A percentile compares a stretch with the other conserved stretches of the same genome.
Conservation (phyloP, 2,888 invertebrate genomes). For the Andrena dorsata region DNA sequence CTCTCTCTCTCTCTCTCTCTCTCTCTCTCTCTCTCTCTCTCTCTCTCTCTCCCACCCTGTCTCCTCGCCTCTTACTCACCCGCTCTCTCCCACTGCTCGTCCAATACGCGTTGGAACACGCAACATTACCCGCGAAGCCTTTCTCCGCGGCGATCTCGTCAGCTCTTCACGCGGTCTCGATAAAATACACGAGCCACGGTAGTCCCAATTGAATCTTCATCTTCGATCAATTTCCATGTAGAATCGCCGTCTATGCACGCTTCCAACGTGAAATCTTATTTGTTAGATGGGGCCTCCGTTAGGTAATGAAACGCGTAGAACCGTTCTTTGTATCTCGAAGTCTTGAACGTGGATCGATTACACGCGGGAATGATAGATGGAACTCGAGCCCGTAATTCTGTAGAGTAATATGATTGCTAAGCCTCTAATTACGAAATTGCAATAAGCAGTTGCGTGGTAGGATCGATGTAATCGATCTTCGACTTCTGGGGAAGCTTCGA, state of each 20-base stretch:
- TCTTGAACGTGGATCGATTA: constrained; percentile 56
- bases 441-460: constrained; percentile 48
- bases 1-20: constrained; percentile 38
- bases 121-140: constrained; percentile 14
- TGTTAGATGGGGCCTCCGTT: not conserved
- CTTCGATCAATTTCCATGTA: not conserved
- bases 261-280: not conserved
- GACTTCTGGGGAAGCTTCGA: constrained; percentile 24
- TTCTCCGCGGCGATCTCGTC: not conserved
- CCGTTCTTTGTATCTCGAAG: constrained; percentile 36
- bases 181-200: constrained; percentile 8
- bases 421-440: constrained; percentile 72
- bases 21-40: constrained; percentile 23
- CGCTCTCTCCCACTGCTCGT: constrained; percentile 27
- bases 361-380: constrained; percentile 53
- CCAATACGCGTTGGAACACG: constrained; percentile 1
- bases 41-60: constrained; percentile 20
- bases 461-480: constrained; percentile 15
- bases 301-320: constrained; percentile 3
- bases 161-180: not conserved
- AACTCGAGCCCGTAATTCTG: constrained; percentile 66
- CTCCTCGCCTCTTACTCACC: constrained; percentile 29
- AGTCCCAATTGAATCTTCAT: not conserved
- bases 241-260: not conserved
- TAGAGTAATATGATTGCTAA: constrained; percentile 33